A percentile compares a stretch with the other conserved stretches of the same genome.
Evolutionary conservation across 2,888 invertebrate species (phyloP).

Genomic region (Drosophila mimica): DNA sequence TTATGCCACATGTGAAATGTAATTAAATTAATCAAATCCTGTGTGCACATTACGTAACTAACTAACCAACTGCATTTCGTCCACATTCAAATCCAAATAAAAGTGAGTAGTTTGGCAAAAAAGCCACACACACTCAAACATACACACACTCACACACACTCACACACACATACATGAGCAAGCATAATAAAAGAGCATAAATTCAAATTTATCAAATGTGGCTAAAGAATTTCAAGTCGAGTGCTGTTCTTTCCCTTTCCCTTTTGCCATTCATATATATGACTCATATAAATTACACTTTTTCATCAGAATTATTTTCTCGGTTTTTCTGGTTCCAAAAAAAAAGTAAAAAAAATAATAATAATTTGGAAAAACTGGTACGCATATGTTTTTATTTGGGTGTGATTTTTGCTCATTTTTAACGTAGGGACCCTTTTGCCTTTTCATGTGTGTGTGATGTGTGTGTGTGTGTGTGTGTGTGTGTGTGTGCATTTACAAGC

Average conservation of each 20-base stretch:
- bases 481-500: constrained; percentile 56
- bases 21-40: constrained; percentile 73
- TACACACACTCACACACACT: constrained; percentile 4
- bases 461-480: constrained; percentile 7
- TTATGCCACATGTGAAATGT: constrained; percentile 33
- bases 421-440: constrained; percentile 36
- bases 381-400: constrained; percentile 55
- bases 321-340: constrained; percentile 35
- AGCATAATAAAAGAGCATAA: constrained; percentile 51
- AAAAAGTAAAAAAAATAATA: constrained; percentile 67
- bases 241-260: constrained; percentile 29
- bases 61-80: constrained; percentile 27
- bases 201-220: constrained; percentile 76
- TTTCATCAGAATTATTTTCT: constrained; percentile 22
- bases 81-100: constrained; percentile 31
- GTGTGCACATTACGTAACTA: constrained; percentile 54
- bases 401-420: constrained; percentile 63
- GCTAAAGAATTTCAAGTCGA: constrained; percentile 70
- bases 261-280: constrained; percentile 50
- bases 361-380: constrained; percentile 76
- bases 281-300: constrained; percentile 44
- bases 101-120: constrained; percentile 45
- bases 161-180: constrained; percentile 9
- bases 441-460: constrained; percentile 20
- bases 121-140: constrained; percentile 27